Evolutionary conservation across 2,888 invertebrate genomes (phyloP), one percentile per base, ranked within the genome.

Genomic region (Athalia cordata): DNA sequence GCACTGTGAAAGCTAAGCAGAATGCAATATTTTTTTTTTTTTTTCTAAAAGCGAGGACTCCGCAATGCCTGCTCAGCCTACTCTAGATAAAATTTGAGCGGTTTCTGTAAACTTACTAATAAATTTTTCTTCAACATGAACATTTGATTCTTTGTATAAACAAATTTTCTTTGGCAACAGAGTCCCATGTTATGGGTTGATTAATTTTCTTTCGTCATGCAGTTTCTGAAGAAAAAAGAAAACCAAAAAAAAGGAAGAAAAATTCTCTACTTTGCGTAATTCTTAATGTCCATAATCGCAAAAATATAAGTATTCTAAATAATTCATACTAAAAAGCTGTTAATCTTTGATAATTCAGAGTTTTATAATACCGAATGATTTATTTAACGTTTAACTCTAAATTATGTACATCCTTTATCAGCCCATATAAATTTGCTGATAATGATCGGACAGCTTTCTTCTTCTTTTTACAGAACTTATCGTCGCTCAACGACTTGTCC

Each of bases 381-480:
- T 75, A 75, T 50, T 49, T 52, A 64, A 75, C 29, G 15, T 75
- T 62, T 4, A 75, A 64, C 4, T 85, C 82, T 57, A 72, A 67
- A 67, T 66, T 59, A 15, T 59, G 52, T n/a, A 64, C 65, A 4
- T 82, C 93, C 85, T 94, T 94, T 79, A 96, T 94, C 85, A 96
- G 92, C 80, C 94, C 94, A 79, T 95, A 95, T 81, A 97, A 94
- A 88, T 97, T 97, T 0, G 96, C 97, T 0, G 97, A 97, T 70
- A 96, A 91, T 3, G 96, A 96, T 81, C 96, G 92, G 0, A 95
- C 95, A 0, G 96, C 96, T 79, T 96, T 93, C 86, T 95, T 95
- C 89, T 96, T 96, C 68, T 93, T 85, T 62, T 91, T 92, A 79
- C 81, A 77, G 52, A 80, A 80, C 3, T 57, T 77, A 13, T 75